Evolutionary conservation across 2,113 vertebrate species (phyloP), one percentile per base, ranked within the genome.

Genomic region (Colistium nudipinnis): DNA sequence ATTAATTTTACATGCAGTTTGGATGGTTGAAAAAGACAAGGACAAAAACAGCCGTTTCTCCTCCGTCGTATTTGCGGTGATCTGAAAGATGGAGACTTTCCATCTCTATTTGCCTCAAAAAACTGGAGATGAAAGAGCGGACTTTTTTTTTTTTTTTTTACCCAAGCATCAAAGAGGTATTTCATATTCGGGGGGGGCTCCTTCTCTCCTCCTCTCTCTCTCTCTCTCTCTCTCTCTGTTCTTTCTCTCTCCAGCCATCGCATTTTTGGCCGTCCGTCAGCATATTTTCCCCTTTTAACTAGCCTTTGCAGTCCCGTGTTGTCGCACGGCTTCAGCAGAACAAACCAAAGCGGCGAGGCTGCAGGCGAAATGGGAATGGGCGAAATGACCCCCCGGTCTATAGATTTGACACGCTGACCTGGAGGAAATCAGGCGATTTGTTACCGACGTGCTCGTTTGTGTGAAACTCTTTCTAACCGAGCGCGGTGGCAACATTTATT

Each of bases 81-180:
- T 81, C 70, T 71, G 31, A 66, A 64, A 79, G 54, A 66, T 44
- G 47, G 60, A 72, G 48, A 66, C 70, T 68, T 78, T 87, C 76
- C 55, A 80, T 87, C 55, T 62, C 12, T 59, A 53, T 72, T 62
- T 76, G 47, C 44, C 66, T 81, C 24, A 71, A 83, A 41, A 81
- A 74, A 25, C 55, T 54, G 51, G 33, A 79, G 81, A 81, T 87
- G 70, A 91, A 88, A 85, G 84, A 28, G 14, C 27, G 0, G 30
- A 80, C 70, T 48, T 86, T 82, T 87, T 57, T 86, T 86, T 67
- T 76, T 77, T 81, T 69, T 80, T 82, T 76, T 52, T 69, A 62
- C 47, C 35, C 41, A 84, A 33, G 70, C 83, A 86, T 91, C 85
- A 90, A 90, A 91, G 81, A 67, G 48, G 56, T n/a, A 44, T 71